Percentiles rank a stretch among this genome's conserved stretches.
Conservation (phyloP, 2,888 invertebrate species). For the Spialia ferax region DNA sequence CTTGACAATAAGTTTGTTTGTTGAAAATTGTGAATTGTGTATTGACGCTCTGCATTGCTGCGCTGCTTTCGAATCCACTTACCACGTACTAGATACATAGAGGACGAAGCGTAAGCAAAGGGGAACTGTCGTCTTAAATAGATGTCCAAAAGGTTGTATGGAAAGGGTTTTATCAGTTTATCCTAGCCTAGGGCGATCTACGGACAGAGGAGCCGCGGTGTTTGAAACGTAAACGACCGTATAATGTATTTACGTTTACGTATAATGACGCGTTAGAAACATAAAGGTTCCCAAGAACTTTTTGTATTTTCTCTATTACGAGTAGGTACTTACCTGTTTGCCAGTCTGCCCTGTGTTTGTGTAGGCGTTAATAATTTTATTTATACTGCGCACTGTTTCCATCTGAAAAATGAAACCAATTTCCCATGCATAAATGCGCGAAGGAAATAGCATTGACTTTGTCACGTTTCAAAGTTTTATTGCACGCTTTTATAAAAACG, state of each 20-base stretch:
- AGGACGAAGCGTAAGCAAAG: neutral
- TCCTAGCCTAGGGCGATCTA: too few relatives aligned
- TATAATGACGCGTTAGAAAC: too few relatives aligned
- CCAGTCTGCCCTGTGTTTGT: constrained; percentile 32
- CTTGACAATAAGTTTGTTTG: constrained; percentile 64
- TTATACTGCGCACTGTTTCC: constrained; percentile 56
- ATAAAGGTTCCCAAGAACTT: too few relatives aligned
- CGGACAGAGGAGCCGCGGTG: too few relatives aligned
- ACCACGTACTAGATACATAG: neutral
- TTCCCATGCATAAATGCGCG: constrained; percentile 56
- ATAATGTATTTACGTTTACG: too few relatives aligned
- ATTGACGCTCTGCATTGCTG: neutral
- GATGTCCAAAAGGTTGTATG: too few relatives aligned
- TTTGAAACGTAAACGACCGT: too few relatives aligned
- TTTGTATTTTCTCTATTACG: too few relatives aligned
- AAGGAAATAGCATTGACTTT: constrained; percentile 51
- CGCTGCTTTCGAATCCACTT: neutral
- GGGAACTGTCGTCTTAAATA: too few relatives aligned
- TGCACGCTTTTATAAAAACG: constrained; percentile 3
- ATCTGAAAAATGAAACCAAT: constrained; percentile 65
- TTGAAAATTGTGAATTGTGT: constrained; percentile 43
- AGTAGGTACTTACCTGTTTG: neutral
- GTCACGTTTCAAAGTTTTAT: constrained; percentile 34
- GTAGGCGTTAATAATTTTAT: constrained; percentile 55
- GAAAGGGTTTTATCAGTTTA: too few relatives aligned